Evolutionary conservation across 2,113 vertebrate species (phyloP).

Genomic region (human): GRCh38 chr14:59680001-59680500

Average conservation of each 20-base stretch:
- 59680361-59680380: neutral
- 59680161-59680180: conserved; percentile 51
- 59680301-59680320: neutral
- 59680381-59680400: neutral
- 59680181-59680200: conserved; percentile 18
- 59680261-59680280: conserved; percentile 21
- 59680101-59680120: conserved; percentile 67
- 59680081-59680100: conserved; percentile 73
- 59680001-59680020: conserved; percentile 9
- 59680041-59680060: neutral
- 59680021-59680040: neutral
- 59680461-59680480: neutral
- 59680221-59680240: neutral
- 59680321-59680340: conserved; percentile 19
- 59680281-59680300: neutral
- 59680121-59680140: conserved; percentile 47
- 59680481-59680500: neutral
- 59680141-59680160: conserved; percentile 43
- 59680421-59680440: neutral
- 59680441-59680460: neutral
- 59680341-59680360: neutral
- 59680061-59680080: conserved; percentile 31
- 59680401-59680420: neutral
- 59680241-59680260: neutral
- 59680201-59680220: conserved; percentile 1